phyloP scores from a whole-genome alignment of 2,113 vertebrate species.

The Chamaea fasciata region DNA sequence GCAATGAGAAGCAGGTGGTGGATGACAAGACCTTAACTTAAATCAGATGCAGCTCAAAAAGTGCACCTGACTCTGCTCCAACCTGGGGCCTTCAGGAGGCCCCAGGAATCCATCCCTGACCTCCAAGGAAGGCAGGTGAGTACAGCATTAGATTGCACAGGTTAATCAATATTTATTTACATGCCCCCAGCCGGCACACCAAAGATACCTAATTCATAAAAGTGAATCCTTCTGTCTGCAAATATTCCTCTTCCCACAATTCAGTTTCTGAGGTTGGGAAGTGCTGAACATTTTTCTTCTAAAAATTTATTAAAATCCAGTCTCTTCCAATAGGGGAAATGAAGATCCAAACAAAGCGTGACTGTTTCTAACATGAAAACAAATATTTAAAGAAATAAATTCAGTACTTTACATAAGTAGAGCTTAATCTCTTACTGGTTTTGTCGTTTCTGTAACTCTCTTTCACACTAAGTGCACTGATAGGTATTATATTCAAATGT shows the following conservation, averaged over 20 bases:
- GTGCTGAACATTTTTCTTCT: not conserved
- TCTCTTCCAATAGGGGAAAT: not conserved
- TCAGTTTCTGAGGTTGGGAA: not conserved
- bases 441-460: not conserved
- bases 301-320: not conserved
- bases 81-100: not conserved
- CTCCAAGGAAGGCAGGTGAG: not conserved
- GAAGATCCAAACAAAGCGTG: not conserved
- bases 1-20: not conserved
- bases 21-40: not conserved
- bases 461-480: not conserved
- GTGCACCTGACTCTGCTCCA: not conserved
- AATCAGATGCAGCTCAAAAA: not conserved
- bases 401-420: not conserved
- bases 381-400: not conserved
- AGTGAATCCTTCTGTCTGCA: not conserved
- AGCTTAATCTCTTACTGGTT: not conserved
- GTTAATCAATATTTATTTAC: not conserved
- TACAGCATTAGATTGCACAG: not conserved
- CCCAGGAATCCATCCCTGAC: not conserved
- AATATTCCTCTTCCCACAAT: not conserved
- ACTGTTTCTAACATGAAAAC: not conserved
- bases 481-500: not conserved
- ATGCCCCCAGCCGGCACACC: not conserved
- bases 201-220: not conserved